These are phyloP conservation scores for Machimus atricapillus DNA, from an alignment of 2,888 invertebrate genomes.

Conservation along the genomic window DNA sequence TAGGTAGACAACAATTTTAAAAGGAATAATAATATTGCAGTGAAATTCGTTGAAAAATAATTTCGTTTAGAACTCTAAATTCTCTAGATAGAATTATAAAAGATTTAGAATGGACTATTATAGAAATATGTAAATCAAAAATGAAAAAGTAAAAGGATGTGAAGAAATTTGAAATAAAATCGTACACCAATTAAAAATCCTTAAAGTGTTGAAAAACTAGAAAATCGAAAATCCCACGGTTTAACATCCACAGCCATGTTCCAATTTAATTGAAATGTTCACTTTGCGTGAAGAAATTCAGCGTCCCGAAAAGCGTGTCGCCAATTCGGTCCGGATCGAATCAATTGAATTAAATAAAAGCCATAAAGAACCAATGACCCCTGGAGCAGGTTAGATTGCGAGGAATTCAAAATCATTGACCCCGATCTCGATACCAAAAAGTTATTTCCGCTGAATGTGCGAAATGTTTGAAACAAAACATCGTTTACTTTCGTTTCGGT, in stretches of 20 bases:
- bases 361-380: neutral
- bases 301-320: neutral
- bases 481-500: slow-evolving; percentile 19
- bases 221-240: neutral
- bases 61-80: too few species aligned
- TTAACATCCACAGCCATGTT: neutral
- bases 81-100: too few species aligned
- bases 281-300: neutral
- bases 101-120: too few species aligned
- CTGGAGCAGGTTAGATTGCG: neutral
- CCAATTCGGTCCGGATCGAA: neutral
- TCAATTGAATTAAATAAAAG: slow-evolving; percentile 11
- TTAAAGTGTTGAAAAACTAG: neutral
- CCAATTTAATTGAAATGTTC: neutral
- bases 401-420: neutral
- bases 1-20: too few species aligned
- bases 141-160: neutral
- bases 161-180: neutral
- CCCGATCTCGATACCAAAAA: neutral
- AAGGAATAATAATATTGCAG: too few species aligned
- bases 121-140: neutral
- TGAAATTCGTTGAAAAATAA: too few species aligned
- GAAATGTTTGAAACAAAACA: neutral
- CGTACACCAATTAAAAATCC: neutral
- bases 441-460: neutral